Evolutionary conservation across 2,113 vertebrate genomes (phyloP).

Genomic region (Eurystomus gularis): DNA sequence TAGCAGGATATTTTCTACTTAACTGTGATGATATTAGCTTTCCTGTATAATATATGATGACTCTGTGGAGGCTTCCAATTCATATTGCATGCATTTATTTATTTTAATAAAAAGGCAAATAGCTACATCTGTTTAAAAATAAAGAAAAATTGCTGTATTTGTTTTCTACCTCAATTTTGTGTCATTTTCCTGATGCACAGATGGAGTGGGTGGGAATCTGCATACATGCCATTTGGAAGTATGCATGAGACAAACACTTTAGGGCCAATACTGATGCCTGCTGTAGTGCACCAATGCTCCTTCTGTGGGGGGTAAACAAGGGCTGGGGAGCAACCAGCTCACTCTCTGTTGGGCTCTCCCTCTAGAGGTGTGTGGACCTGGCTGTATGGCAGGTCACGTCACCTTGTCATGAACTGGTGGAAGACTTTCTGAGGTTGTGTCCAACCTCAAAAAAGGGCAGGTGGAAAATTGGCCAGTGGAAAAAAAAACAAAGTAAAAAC

Average conservation of each 20-base stretch:
- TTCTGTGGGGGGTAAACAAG: not conserved
- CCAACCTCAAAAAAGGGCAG: not conserved
- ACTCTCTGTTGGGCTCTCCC: not conserved
- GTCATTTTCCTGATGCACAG: not conserved
- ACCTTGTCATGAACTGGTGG: not conserved
- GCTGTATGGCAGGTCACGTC: not conserved
- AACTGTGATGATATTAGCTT: not conserved
- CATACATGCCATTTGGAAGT: rapidly evolving
- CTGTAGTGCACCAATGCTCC: rapidly evolving
- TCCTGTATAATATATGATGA: not conserved
- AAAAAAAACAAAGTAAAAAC: not conserved
- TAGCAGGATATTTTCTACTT: not conserved
- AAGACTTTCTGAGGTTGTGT: not conserved
- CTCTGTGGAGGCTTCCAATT: not conserved
- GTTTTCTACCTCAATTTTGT: not conserved
- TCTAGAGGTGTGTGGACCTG: not conserved
- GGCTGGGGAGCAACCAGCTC: not conserved
- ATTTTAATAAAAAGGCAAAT: not conserved
- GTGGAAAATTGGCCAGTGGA: not conserved
- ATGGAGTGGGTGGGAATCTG: not conserved
- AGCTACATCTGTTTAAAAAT: not conserved
- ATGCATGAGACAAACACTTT: not conserved
- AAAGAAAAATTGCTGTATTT: not conserved
- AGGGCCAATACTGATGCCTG: not conserved
- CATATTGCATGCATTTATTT: not conserved